Evolutionary conservation across 2,113 vertebrate genomes (phyloP).

Genomic region (Amphilophus citrinellus): DNA sequence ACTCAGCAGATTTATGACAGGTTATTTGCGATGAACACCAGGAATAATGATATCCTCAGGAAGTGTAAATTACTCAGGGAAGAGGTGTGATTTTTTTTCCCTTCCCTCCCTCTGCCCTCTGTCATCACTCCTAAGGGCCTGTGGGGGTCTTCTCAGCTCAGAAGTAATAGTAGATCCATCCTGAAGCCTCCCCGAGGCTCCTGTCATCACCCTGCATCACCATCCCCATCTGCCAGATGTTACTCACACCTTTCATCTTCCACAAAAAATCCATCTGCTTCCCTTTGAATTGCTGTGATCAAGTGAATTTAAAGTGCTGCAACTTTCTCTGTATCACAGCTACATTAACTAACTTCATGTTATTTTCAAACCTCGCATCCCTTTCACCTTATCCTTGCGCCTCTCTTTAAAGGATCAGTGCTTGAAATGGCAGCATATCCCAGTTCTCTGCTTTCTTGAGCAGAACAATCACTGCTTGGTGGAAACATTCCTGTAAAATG

Average conservation of each 20-base stretch:
- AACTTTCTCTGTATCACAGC: not conserved
- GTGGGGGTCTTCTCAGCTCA: not conserved
- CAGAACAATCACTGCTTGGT: not conserved
- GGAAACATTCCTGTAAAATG: not conserved
- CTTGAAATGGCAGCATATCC: not conserved
- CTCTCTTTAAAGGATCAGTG: not conserved
- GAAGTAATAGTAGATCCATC: not conserved
- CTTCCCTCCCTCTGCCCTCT: not conserved
- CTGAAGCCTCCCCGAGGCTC: not conserved
- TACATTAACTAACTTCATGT: not conserved
- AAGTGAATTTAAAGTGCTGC: not conserved
- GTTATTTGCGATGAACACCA: conserved; percentile 1
- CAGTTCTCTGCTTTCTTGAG: not conserved
- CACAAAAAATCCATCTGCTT: not conserved
- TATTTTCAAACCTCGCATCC: not conserved
- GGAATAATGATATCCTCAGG: not conserved
- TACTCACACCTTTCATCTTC: not conserved
- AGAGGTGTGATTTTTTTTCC: conserved; percentile 4
- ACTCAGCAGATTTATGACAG: not conserved
- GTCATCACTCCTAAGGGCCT: not conserved
- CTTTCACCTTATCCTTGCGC: not conserved
- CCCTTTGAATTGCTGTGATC: not conserved
- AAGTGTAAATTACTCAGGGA: conserved; percentile 14
- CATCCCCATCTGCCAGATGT: conserved; percentile 11
- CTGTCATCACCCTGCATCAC: conserved; percentile 15